Conservation (phyloP, 2,888 invertebrate species). For the Andrena flavipes region DNA sequence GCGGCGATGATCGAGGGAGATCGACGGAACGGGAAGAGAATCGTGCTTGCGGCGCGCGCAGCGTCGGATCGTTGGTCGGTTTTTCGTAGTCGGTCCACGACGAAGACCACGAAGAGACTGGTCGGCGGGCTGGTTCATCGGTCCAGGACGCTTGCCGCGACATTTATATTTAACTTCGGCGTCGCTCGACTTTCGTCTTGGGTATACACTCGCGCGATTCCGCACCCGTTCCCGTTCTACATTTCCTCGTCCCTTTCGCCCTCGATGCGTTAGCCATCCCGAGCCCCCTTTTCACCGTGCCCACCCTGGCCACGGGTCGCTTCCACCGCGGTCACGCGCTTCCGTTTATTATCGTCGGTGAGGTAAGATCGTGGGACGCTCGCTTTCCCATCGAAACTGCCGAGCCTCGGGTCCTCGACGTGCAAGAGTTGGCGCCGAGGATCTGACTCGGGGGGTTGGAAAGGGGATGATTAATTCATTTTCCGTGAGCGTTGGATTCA, state of each 20-base stretch:
- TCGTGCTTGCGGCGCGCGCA: constrained; percentile 16
- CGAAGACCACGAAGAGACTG: constrained; percentile 83
- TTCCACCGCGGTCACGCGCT: constrained; percentile 19
- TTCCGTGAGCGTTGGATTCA: neutral
- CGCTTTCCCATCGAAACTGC: neutral
- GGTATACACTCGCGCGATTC: constrained; percentile 42
- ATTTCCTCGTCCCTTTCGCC: constrained; percentile 53
- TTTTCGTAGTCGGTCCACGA: constrained; percentile 75
- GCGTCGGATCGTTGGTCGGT: constrained; percentile 23
- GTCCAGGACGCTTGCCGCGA: constrained; percentile 82
- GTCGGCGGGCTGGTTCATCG: constrained; percentile 79
- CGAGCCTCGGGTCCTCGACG: neutral
- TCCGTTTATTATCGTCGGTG: constrained; percentile 56
- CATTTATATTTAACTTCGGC: constrained; percentile 85
- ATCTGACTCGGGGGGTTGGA: neutral
- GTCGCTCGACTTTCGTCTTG: constrained; percentile 57
- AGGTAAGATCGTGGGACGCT: constrained; percentile 34
- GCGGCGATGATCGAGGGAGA: constrained; percentile 26
- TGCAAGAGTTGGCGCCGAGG: neutral
- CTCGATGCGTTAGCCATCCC: constrained; percentile 14
- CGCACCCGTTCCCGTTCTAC: constrained; percentile 48
- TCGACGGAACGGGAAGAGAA: constrained; percentile 29
- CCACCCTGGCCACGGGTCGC: neutral
- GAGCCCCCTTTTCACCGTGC: neutral
- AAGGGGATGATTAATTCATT: neutral